Percentiles rank a stretch among this genome's conserved stretches.
Conservation (phyloP, 2,113 vertebrate species). For the Cyanistes caeruleus region DNA sequence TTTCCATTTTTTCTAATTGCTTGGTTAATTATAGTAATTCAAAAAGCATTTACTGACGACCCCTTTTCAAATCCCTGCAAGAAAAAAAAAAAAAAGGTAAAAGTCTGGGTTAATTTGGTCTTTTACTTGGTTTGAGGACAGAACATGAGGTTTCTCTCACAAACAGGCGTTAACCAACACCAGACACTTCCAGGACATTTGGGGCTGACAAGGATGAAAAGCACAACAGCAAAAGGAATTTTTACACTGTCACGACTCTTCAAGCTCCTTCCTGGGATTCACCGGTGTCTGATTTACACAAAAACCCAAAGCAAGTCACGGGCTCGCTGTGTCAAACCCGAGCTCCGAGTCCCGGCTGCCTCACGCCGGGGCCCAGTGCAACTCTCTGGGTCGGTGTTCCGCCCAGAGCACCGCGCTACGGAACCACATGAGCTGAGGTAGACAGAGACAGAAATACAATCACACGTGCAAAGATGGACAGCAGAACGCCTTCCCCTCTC, state of each 20-base stretch:
- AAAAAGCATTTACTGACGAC: background rate
- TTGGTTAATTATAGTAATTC: background rate
- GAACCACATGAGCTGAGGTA: conserved; percentile 72
- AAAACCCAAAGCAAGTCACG: background rate
- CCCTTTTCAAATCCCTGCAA: background rate
- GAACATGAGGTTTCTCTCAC: background rate
- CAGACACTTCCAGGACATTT: background rate
- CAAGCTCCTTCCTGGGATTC: background rate
- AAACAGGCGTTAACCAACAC: background rate
- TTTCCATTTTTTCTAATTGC: background rate
- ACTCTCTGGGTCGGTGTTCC: background rate
- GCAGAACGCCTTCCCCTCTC: background rate
- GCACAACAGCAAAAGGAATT: background rate
- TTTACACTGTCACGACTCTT: background rate
- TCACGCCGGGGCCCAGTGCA: background rate
- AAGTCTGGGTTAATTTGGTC: background rate
- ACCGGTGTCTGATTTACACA: background rate
- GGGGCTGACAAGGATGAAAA: conserved; percentile 22
- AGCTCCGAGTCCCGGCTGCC: background rate
- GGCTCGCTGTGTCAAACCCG: background rate
- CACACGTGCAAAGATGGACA: background rate
- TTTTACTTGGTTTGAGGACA: background rate
- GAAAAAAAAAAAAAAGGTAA: background rate
- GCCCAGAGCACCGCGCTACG: conserved; percentile 18
- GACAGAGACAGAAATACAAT: conserved; percentile 9